Conservation (phyloP, 64 coral and sea anemone genomes). For the Pocillopora verrucosa region DNA sequence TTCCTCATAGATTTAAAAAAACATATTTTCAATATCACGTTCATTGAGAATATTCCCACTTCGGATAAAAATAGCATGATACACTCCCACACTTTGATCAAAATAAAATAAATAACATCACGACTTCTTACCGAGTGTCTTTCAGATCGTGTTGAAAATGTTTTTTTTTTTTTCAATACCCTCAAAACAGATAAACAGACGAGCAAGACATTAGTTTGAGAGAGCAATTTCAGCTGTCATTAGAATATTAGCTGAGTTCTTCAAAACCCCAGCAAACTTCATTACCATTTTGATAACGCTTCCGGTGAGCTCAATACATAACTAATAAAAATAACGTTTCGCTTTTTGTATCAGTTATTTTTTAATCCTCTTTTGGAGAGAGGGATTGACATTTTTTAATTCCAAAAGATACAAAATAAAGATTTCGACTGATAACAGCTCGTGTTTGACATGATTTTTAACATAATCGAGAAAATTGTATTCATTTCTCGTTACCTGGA, state of each 20-base stretch:
- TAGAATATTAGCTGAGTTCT: not conserved
- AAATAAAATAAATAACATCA: not conserved
- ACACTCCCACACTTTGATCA: no score
- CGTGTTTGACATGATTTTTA: not conserved
- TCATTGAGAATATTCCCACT: not conserved
- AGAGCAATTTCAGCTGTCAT: not conserved
- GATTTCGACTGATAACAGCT: not conserved
- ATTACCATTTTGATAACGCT: not conserved
- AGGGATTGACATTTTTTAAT: no score
- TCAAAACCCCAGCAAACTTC: not conserved
- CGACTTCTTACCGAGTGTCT: not conserved
- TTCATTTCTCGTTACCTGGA: constrained; percentile 43
- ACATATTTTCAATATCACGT: not conserved
- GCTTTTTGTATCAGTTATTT: not conserved
- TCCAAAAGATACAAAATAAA: no score
- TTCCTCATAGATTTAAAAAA: not conserved
- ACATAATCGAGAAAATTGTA: not conserved
- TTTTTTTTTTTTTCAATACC: not conserved
- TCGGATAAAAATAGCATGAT: no score
- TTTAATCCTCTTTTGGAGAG: no score
- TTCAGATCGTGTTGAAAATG: no score
- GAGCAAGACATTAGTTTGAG: not conserved
- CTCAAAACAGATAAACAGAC: not conserved
- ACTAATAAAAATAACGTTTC: not conserved
- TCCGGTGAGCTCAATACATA: not conserved